Evolutionary conservation across 53 echinoderm and acorn worm species (phyloP).

Genomic region (Henricia sp.): DNA sequence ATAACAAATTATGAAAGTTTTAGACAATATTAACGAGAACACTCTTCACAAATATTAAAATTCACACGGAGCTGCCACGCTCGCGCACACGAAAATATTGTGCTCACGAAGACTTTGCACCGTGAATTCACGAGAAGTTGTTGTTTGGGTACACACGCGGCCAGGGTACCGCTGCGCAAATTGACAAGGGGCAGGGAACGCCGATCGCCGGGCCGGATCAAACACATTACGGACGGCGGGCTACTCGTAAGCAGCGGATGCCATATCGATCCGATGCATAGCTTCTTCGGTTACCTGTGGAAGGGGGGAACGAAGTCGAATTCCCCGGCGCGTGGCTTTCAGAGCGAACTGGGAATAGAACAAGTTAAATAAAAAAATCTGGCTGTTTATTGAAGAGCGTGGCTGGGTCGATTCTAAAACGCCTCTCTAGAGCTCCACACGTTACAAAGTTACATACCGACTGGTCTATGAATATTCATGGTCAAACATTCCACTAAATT

Average conservation of each 20-base stretch:
- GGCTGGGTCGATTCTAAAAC: conserved; percentile 22
- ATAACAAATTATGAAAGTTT: too few species aligned
- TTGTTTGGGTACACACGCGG: conserved; percentile 20
- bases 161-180: conserved; percentile 41
- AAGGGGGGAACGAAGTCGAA: conserved; percentile 43
- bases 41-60: too few species aligned
- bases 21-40: too few species aligned
- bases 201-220: conserved; percentile 56
- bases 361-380: not conserved
- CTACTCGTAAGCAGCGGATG: conserved; percentile 62
- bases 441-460: conserved; percentile 60
- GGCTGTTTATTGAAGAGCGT: conserved; percentile 51
- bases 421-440: conserved; percentile 52
- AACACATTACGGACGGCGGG: conserved; percentile 55
- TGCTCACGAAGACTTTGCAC: too few species aligned
- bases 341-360: conserved; percentile 14
- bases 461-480: conserved; percentile 46
- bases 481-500: conserved; percentile 42
- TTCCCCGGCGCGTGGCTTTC: conserved; percentile 19
- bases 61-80: too few species aligned
- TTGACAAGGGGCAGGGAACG: conserved; percentile 41
- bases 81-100: too few species aligned
- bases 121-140: too few species aligned
- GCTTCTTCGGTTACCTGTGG: conserved; percentile 40
- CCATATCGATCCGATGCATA: conserved; percentile 38